Evolutionary conservation across 2,888 invertebrate genomes (phyloP).

Genomic region (Lomographa bimaculata): DNA sequence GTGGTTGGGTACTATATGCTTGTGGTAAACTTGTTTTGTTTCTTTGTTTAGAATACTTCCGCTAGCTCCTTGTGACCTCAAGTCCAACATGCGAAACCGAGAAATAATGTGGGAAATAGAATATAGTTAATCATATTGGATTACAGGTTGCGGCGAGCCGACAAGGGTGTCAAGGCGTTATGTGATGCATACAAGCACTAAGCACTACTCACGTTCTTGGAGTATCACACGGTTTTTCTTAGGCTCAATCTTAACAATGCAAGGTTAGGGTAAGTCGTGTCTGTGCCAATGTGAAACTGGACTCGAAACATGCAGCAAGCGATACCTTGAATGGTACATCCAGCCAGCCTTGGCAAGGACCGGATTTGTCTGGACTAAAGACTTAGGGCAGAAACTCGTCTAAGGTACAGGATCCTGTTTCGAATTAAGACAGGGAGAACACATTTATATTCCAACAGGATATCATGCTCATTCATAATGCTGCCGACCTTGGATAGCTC

Average conservation of each 20-base stretch:
- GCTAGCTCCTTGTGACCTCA: conserved; percentile 24
- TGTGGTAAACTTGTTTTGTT: conserved; percentile 28
- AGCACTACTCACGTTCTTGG: conserved; percentile 5
- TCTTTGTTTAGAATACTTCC: conserved; percentile 28
- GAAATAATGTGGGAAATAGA: conserved; percentile 55
- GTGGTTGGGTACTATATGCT: conserved; percentile 5
- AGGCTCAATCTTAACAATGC: conserved; percentile 10
- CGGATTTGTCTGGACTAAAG: conserved; percentile 14
- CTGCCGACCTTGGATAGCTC: conserved; percentile 55
- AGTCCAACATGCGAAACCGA: conserved; percentile 21
- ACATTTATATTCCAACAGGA: conserved; percentile 22
- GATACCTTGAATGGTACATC: conserved; percentile 9
- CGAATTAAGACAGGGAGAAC: conserved; percentile 20
- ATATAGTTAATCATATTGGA: conserved; percentile 54
- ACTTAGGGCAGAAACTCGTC: conserved; percentile 11
- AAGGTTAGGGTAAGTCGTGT: conserved; percentile 5
- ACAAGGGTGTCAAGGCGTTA: conserved; percentile 69
- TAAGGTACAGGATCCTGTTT: conserved; percentile 14
- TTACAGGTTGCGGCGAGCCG: conserved; percentile 48
- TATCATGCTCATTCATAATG: conserved; percentile 47
- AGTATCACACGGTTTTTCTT: conserved; percentile 10
- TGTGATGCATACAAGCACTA: conserved; percentile 39
- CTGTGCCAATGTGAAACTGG: conserved; percentile 6
- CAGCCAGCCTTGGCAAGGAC: conserved; percentile 19
- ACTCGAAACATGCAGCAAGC: conserved; percentile 2